phyloP scores from a whole-genome alignment of 2,797 vertebrate species.

The Glossophaga mutica region DNA sequence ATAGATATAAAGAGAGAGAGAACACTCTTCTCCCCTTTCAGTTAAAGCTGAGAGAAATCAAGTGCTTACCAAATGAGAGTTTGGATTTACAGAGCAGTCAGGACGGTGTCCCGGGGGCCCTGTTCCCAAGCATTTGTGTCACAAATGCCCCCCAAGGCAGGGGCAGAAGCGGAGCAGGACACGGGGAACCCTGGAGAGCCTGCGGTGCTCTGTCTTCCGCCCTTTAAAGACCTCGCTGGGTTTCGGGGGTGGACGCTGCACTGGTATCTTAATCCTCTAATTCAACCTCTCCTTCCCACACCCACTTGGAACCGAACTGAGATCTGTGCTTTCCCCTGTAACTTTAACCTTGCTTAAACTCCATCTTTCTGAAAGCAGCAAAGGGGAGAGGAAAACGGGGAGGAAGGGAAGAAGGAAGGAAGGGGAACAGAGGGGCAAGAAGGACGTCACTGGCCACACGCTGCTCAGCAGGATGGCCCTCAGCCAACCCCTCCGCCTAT shows the following conservation, averaged over 20 bases:
- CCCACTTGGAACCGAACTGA: slow-evolving; percentile 12
- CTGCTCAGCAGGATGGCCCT: too few species aligned
- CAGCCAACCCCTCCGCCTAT: rapidly evolving
- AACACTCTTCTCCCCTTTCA: background rate
- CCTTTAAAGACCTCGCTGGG: background rate
- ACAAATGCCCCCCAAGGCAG: background rate
- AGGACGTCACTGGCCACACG: rapidly evolving
- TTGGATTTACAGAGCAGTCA: background rate
- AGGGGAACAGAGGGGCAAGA: background rate
- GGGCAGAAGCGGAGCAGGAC: background rate
- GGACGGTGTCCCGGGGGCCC: background rate
- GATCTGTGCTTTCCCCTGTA: background rate
- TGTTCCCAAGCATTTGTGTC: background rate
- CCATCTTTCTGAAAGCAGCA: background rate
- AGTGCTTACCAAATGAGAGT: too few species aligned
- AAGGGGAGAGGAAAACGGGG: too few species aligned
- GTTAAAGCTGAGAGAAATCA: background rate
- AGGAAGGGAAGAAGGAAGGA: background rate
- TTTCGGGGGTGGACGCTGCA: background rate
- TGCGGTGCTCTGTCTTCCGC: background rate
- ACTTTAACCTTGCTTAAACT: background rate
- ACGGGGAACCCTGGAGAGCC: background rate
- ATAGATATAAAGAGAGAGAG: too few species aligned
- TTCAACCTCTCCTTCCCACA: background rate
- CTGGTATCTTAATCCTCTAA: slow-evolving; percentile 16